These are phyloP conservation scores for Cryptus armator DNA, from an alignment of 2,888 invertebrate genomes.

Conservation along the genomic window DNA sequence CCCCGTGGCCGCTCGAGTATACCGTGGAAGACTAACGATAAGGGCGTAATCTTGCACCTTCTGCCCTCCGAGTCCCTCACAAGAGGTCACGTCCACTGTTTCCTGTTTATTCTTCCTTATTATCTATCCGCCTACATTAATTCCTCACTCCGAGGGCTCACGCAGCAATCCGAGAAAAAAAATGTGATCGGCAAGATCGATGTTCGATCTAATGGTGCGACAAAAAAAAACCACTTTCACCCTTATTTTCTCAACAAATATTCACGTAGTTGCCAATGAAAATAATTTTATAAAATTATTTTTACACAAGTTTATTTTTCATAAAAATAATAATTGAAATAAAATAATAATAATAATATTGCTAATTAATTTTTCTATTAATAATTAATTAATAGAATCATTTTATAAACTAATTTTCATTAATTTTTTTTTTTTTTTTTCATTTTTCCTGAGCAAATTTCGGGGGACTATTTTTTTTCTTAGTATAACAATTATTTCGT, in stretches of 20 bases:
- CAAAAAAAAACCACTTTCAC: background rate
- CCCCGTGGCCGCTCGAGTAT: conserved; percentile 53
- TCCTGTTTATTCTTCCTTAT: conserved; percentile 81
- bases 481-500: no score
- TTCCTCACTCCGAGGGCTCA: background rate
- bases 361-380: no score
- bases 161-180: conserved; percentile 49
- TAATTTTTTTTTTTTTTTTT: no score
- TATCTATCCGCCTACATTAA: conserved; percentile 72
- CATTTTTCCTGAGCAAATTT: no score
- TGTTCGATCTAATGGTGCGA: conserved; percentile 15
- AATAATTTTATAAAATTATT: background rate
- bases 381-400: no score
- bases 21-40: conserved; percentile 75
- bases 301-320: no score
- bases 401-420: no score
- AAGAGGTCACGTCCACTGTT: conserved; percentile 76
- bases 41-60: conserved; percentile 82
- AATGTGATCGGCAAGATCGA: conserved; percentile 34
- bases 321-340: no score
- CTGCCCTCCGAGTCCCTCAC: conserved; percentile 62
- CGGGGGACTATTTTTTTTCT: no score
- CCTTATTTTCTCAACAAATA: background rate
- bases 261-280: background rate
- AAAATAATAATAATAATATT: no score